Evolutionary conservation across 1,140 invertebrate genomes (phyloP).

Genomic region (Magallana angulata): DNA sequence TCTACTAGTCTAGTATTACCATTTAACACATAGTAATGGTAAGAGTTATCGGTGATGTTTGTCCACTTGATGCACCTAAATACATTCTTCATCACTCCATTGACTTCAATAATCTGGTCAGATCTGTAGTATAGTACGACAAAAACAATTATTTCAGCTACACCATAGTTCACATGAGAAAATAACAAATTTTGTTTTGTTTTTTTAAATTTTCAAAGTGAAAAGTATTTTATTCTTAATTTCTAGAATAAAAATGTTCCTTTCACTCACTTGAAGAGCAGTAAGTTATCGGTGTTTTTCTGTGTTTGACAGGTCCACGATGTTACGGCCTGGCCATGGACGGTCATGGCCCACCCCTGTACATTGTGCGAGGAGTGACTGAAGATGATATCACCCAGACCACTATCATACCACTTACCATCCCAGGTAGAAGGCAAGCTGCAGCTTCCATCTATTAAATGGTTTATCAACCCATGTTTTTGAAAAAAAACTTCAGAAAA

Average conservation of each 20-base stretch:
- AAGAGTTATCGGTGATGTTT: conserved; percentile 52
- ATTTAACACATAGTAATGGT: conserved; percentile 56
- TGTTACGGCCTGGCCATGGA: conserved; percentile 16
- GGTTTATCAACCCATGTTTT: not conserved
- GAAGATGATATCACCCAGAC: conserved; percentile 38
- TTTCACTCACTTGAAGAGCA: conserved; percentile 54
- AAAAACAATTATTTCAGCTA: not conserved
- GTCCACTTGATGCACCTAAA: conserved; percentile 55
- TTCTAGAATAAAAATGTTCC: not conserved
- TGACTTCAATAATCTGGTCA: conserved; percentile 34
- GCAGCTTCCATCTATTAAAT: conserved; percentile 46
- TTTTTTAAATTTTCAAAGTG: too few species aligned
- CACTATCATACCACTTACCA: conserved; percentile 53
- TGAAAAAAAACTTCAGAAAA: too few species aligned
- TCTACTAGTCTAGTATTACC: conserved; percentile 9
- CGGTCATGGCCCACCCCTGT: conserved; percentile 42
- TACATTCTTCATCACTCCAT: conserved; percentile 33
- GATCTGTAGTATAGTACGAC: not conserved
- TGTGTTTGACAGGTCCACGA: conserved; percentile 53
- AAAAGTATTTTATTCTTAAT: too few species aligned
- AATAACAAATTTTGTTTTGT: too few species aligned
- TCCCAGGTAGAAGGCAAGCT: conserved; percentile 49
- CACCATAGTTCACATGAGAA: too few species aligned
- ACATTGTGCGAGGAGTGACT: conserved; percentile 32
- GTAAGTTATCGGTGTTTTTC: not conserved